phyloP scores from a whole-genome alignment of 2,797 vertebrate species.

The Emys orbicularis region DNA sequence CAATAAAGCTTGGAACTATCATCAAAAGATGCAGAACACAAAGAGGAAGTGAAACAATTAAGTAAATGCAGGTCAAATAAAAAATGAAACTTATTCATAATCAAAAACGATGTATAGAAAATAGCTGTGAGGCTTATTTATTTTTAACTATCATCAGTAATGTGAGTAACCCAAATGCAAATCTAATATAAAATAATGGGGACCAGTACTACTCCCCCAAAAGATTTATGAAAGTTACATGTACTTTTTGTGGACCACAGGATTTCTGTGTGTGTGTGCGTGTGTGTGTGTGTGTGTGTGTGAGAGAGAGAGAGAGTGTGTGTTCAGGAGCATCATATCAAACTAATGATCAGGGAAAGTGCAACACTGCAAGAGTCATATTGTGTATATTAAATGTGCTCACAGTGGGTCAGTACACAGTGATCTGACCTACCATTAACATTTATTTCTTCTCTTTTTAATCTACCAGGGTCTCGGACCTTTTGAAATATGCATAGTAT shows the following conservation, averaged over 20 bases:
- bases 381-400: background rate
- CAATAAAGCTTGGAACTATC: background rate
- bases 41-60: background rate
- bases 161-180: background rate
- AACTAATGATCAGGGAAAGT: background rate
- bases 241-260: too few relatives aligned
- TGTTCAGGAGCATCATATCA: background rate
- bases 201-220: too few relatives aligned
- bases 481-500: background rate
- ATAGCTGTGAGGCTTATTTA: background rate
- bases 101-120: background rate
- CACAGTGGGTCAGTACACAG: background rate
- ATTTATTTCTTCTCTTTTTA: background rate
- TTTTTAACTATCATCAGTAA: background rate
- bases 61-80: background rate
- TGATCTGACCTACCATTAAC: background rate
- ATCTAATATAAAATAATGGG: background rate
- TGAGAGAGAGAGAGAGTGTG: background rate
- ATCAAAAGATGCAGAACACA: background rate
- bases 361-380: rapidly evolving
- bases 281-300: background rate
- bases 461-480: background rate
- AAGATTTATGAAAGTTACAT: background rate
- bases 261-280: background rate
- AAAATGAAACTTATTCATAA: background rate